Base-by-base conservation (phyloP, 2,888 invertebrate genomes). In the Lepeophtheirus nordmannii region DNA sequence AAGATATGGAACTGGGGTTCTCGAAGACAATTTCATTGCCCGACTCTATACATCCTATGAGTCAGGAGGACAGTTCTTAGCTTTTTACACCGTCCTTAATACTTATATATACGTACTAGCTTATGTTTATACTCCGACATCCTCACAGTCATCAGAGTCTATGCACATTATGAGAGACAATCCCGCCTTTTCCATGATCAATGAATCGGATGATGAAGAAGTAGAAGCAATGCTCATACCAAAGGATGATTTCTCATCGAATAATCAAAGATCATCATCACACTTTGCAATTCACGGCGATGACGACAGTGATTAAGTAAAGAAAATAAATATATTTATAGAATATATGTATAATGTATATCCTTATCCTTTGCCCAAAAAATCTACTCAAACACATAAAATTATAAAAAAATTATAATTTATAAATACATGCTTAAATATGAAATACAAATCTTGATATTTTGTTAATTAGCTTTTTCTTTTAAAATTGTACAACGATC, bases 181-280 rank as follows among this genome's bases (percentile, higher is more conserved):
- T 79, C 94, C 96, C 61, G 88, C 93, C 12, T 89, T 96, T 77
- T 94, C 94, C 23, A 96, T 97, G 94, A 85, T 96, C 72, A 96
- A 96, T 77, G 96, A 97, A 74, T 94, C 93, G 0, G 96, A 96
- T 74, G 96, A 96, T 76, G 92, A 92, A 70, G 91, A 94, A 10
- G 87, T 93, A 14, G 63, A 63, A 22, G 63, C 63, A 17, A 63
- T 63, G 63, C 37, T 63, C 1, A 20, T 37, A 14, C 63, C 53
- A 14, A 62, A 30, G 39, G 46, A 53, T 17, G 62, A 62, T 17
- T 30, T 30, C 2, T 30, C 30, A 2, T 8, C 53, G 8, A 46
- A 46, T n/a, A n/a, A 46, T 17, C 1, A 17, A n/a, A 46, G 53
- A 14, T 30, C 53, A 14, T 46, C 53, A 46, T 46, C 53, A 8